phyloP scores from a whole-genome alignment of 2,113 vertebrate genomes.

The Caretta caretta region DNA sequence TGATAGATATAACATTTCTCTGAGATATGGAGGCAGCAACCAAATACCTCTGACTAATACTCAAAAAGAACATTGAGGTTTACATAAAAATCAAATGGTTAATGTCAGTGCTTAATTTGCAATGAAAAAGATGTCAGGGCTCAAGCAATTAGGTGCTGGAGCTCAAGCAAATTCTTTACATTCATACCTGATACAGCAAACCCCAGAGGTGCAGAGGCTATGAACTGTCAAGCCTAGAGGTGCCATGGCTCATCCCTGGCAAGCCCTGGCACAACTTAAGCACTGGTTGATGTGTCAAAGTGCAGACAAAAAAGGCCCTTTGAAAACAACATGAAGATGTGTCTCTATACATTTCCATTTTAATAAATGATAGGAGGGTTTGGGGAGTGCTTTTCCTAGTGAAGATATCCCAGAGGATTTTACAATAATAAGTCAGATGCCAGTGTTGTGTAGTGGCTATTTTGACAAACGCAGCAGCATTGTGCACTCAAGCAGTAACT shows the following conservation, averaged over 20 bases:
- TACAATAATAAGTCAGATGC: slow-evolving; percentile 23
- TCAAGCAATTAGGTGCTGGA: no score
- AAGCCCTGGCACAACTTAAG: no score
- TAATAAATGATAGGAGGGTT: slow-evolving; percentile 20
- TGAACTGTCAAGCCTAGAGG: no score
- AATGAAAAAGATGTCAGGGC: no score
- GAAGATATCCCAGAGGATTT: slow-evolving; percentile 18
- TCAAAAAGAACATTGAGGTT: background rate
- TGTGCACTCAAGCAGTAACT: slow-evolving; percentile 13
- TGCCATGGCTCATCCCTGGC: no score
- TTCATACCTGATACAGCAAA: no score
- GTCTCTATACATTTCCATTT: slow-evolving; percentile 43
- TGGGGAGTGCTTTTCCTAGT: background rate
- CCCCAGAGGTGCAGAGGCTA: no score
- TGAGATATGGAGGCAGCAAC: slow-evolving; percentile 17
- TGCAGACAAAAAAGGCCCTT: background rate
- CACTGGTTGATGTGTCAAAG: background rate
- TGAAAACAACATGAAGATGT: background rate
- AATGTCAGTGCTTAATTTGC: no score
- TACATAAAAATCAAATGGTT: background rate
- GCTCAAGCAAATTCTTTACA: no score
- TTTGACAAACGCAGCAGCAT: slow-evolving; percentile 24
- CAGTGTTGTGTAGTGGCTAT: background rate
- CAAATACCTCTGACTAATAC: background rate
- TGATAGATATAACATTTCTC: slow-evolving; percentile 28